Conservation (phyloP, 2,797 vertebrate species). For the Champsocephalus esox region DNA sequence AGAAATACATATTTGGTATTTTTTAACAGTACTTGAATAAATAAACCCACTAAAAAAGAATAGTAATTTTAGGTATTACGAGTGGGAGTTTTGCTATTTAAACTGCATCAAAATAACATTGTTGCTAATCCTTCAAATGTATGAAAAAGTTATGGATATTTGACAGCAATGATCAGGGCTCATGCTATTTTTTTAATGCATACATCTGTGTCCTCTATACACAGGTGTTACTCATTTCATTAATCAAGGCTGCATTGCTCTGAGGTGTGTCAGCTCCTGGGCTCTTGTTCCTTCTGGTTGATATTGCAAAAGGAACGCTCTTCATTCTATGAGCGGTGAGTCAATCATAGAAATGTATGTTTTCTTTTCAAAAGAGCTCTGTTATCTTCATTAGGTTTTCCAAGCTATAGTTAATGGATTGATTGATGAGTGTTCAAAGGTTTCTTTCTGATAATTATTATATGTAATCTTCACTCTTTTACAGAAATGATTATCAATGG, state of each 20-base stretch:
- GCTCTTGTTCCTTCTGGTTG: background rate
- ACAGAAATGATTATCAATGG: slow-evolving; percentile 8
- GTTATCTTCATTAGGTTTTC: background rate
- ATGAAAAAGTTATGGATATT: no score
- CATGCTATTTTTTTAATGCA: background rate
- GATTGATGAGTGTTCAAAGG: slow-evolving; percentile 13
- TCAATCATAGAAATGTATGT: background rate
- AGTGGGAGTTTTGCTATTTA: no score
- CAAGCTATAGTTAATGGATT: background rate
- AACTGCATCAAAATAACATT: no score
- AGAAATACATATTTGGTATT: no score
- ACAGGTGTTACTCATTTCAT: background rate
- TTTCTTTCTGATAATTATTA: slow-evolving; percentile 4
- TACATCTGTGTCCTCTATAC: background rate
- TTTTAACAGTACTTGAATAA: no score
- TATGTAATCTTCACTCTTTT: background rate
- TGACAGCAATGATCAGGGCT: no score
- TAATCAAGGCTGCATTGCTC: background rate
- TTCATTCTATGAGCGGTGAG: background rate
- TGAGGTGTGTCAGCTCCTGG: background rate
- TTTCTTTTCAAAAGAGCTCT: background rate
- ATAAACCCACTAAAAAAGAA: no score
- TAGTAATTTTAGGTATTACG: no score
- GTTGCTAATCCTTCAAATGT: no score
- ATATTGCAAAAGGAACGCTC: no score